These are phyloP conservation scores for Cyclura pinguis DNA, from an alignment of 2,797 vertebrate genomes.

Conservation along the genomic window DNA sequence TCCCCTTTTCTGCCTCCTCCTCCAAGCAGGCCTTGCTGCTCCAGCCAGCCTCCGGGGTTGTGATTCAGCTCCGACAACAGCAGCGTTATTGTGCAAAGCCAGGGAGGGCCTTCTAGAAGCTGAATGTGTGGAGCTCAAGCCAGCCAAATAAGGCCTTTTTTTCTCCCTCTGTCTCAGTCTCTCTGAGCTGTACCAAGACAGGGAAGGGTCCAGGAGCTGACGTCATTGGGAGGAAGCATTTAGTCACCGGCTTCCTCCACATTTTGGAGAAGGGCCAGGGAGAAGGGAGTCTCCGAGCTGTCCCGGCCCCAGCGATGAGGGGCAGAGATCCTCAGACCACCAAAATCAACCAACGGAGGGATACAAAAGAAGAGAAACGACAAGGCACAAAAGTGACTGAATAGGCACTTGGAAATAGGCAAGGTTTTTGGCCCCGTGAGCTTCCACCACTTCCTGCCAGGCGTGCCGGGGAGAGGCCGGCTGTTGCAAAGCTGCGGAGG, in stretches of 20 bases:
- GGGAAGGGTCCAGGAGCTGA: slow-evolving; percentile 95
- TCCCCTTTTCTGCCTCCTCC: neutral
- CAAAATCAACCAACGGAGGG: neutral
- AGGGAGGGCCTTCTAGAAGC: slow-evolving; percentile 46
- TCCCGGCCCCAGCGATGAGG: neutral
- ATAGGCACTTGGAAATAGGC: too few relatives aligned
- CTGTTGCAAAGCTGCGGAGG: neutral
- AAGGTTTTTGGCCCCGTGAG: too few relatives aligned
- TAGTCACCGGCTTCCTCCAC: slow-evolving; percentile 92
- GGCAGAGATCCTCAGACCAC: neutral
- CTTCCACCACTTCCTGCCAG: too few relatives aligned
- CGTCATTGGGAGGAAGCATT: slow-evolving; percentile 88
- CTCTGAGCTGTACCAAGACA: slow-evolving; percentile 64
- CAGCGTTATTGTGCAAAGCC: slow-evolving; percentile 66
- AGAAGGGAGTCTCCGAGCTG: slow-evolving; percentile 60
- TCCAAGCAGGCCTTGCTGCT: slow-evolving; percentile 8
- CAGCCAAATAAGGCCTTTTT: slow-evolving; percentile 71
- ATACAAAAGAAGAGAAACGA: neutral
- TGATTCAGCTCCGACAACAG: slow-evolving; percentile 66
- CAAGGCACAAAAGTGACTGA: neutral
- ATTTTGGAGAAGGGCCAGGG: slow-evolving; percentile 79
- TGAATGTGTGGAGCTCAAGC: slow-evolving; percentile 29
- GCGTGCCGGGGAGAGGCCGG: rapidly evolving
- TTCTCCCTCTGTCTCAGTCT: too few relatives aligned
- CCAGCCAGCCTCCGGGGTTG: slow-evolving; percentile 18